Conservation (phyloP, 2,113 vertebrate species). For the Lanius collurio region DNA sequence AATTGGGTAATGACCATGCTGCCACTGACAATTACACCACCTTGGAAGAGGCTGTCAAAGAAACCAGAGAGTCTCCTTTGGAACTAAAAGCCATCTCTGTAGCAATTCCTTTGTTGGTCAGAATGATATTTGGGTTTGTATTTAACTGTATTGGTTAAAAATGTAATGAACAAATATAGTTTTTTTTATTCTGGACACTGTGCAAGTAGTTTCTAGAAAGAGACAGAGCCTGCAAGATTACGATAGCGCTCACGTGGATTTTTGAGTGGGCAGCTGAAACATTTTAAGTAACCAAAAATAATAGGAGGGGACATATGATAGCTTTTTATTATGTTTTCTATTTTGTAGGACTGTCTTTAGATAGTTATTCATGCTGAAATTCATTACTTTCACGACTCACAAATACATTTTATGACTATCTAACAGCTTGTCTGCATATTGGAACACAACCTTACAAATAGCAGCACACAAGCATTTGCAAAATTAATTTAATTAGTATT, state of each 20-base stretch:
- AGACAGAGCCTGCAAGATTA: slow-evolving; percentile 10
- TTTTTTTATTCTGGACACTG: background rate
- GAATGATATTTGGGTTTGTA: background rate
- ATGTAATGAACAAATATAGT: background rate
- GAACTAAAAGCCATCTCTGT: background rate
- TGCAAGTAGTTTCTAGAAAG: slow-evolving; percentile 49
- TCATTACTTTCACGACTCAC: slow-evolving; percentile 39
- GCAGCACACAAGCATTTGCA: slow-evolving; percentile 13
- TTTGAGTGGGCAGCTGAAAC: slow-evolving; percentile 57
- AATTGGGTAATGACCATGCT: fast-evolving
- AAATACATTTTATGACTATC: slow-evolving; percentile 56
- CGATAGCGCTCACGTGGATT: slow-evolving; percentile 5
- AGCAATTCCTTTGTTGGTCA: background rate
- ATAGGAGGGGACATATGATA: slow-evolving; percentile 55
- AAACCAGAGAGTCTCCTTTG: background rate
- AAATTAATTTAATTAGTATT: slow-evolving; percentile 62
- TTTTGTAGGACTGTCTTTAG: slow-evolving; percentile 34
- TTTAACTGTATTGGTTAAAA: slow-evolving; percentile 2
- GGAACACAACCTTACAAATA: slow-evolving; percentile 44
- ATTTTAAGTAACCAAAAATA: slow-evolving; percentile 63
- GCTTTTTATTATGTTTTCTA: slow-evolving; percentile 51
- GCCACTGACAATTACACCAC: background rate
- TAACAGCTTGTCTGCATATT: slow-evolving; percentile 59
- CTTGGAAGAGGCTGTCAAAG: background rate
- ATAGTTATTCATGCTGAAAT: slow-evolving; percentile 49